Evolutionary conservation across 2,888 invertebrate genomes (phyloP), one percentile per base, ranked within the genome.

Genomic region (Agapostemon virescens): DNA sequence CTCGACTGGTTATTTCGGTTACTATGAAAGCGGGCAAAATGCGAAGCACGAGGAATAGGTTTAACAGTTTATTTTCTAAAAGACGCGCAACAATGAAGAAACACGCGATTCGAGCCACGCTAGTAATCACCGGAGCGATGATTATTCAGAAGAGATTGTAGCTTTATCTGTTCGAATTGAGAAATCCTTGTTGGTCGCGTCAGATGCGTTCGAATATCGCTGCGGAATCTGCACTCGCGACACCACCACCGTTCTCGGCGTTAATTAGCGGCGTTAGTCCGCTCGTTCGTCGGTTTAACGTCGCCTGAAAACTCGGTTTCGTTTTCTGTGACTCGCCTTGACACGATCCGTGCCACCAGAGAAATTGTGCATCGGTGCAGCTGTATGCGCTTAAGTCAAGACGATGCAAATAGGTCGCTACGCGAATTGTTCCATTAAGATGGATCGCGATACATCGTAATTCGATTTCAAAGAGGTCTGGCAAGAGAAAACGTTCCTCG

Each of bases 391-490:
- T 84, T 74, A 69, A 75, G 77, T 61, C 77, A 82, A 84, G 76
- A 73, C 73, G 66, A 73, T 77, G 82, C 70, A 87, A 87, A 88
- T 83, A 68, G 82, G 84, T 87, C 87, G 79, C 70, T 52, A 66
- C 66, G 66, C 78, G 45, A 79, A 72, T 63, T 70, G 72, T 69
- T 81, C 76, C 67, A 78, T 75, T 82, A 76, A 72, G 77, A 80
- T 79, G 66, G 73, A 69, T 83, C 76, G 67, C 63, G 61, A 71
- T 68, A 66, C 58, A 77, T 81, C n/a, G 66, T 82, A 74, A 77
- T 80, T 81, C 63, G 52, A 85, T 79, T 77, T 66, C 42, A 67
- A 68, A 69, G 33, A 23, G 40, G 17, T 20, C 58, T 20, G 40
- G 33, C 49, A 5, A 36, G n/a, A 40, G 40, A 42, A 20, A 20